These are phyloP conservation scores for Gulo gulo DNA, from an alignment of 2,113 vertebrate species.

Conservation along the genomic window DNA sequence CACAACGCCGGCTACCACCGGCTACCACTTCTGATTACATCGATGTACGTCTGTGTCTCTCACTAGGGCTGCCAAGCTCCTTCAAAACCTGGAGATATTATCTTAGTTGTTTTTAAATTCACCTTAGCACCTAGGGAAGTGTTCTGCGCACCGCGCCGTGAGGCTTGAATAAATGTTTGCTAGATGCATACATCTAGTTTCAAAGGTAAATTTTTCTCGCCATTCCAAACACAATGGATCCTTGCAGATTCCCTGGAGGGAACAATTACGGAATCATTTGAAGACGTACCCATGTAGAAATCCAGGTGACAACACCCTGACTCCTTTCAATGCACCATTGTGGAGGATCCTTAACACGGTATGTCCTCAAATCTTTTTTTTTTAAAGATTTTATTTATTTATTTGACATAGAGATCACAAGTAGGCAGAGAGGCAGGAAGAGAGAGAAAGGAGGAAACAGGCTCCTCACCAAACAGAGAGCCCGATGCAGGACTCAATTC, in stretches of 20 bases:
- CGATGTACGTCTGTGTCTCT: not conserved
- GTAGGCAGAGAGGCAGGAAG: too few species aligned
- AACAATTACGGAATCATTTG: not conserved
- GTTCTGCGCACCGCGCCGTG: fast-evolving
- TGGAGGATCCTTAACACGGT: not conserved
- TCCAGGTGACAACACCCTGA: not conserved
- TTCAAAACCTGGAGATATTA: not conserved
- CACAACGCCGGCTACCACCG: not conserved
- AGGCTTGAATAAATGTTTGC: conserved; percentile 6
- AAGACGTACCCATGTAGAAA: not conserved
- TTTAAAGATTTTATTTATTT: too few species aligned
- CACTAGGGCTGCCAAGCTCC: not conserved
- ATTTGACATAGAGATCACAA: too few species aligned
- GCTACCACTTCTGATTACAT: fast-evolving
- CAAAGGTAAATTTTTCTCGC: not conserved
- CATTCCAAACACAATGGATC: not conserved
- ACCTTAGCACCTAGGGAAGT: not conserved
- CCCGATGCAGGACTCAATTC: too few species aligned
- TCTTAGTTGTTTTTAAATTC: not conserved
- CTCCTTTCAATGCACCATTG: not conserved
- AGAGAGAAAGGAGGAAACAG: too few species aligned
- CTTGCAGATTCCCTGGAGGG: not conserved
- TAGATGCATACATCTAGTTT: not conserved
- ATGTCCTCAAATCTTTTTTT: not conserved
- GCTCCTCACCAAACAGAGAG: too few species aligned